These are phyloP conservation scores for Bicyclus anynana DNA, from an alignment of 1,140 invertebrate species.

Conservation along the genomic window DNA sequence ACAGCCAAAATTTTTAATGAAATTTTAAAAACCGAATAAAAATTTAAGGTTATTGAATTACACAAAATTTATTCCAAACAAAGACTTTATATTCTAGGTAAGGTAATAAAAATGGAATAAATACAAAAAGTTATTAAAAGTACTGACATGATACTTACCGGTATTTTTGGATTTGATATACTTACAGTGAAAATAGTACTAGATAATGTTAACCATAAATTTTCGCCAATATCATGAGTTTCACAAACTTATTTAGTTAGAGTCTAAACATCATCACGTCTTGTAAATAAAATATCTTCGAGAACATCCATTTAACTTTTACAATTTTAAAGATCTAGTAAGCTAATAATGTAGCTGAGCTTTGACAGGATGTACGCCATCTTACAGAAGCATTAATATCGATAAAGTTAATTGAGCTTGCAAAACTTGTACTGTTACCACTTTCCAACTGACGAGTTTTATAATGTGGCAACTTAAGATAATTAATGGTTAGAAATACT, in stretches of 20 bases:
- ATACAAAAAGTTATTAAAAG: too few species aligned
- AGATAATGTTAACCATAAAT: too few species aligned
- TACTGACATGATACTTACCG: too few species aligned
- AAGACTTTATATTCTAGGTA: too few species aligned
- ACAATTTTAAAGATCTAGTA: neutral
- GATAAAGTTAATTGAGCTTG: conserved; percentile 11
- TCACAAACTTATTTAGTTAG: too few species aligned
- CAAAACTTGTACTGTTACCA: conserved; percentile 8
- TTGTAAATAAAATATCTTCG: too few species aligned
- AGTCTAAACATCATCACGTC: too few species aligned
- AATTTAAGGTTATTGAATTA: neutral
- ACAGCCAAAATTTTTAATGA: neutral
- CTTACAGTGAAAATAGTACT: too few species aligned
- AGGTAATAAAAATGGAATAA: too few species aligned
- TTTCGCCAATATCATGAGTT: too few species aligned
- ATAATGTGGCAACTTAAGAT: conserved; percentile 1
- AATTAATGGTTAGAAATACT: neutral
- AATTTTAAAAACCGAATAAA: neutral
- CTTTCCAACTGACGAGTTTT: conserved; percentile 14
- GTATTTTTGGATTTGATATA: too few species aligned
- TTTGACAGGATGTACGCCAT: conserved; percentile 22
- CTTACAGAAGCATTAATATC: conserved; percentile 27
- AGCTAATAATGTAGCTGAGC: neutral
- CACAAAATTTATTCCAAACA: too few species aligned
- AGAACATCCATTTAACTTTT: neutral